Percentiles rank a stretch among this genome's conserved stretches.
Evolutionary conservation across 2,113 vertebrate genomes (phyloP).

Genomic region (Girardinichthys multiradiatus): DNA sequence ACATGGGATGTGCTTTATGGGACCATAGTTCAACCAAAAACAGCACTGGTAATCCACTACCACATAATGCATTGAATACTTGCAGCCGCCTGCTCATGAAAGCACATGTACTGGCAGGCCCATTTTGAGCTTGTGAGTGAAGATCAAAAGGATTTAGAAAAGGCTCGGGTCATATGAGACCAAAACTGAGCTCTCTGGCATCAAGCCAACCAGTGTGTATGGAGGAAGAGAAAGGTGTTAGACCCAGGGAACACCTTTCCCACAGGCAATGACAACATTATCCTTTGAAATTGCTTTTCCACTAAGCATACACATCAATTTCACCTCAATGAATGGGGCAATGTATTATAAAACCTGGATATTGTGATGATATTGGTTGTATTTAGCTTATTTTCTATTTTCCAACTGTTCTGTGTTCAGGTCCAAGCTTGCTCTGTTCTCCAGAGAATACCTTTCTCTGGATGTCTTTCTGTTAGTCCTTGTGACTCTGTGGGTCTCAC

Average conservation of each 20-base stretch:
- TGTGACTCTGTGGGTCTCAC: no score
- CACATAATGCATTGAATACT: background rate
- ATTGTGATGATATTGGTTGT: no score
- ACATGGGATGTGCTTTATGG: background rate
- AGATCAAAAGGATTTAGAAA: background rate
- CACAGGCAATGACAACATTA: background rate
- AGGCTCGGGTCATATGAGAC: background rate
- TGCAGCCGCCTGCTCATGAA: background rate
- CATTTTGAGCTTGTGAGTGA: background rate
- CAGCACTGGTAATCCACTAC: background rate
- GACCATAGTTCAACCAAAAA: background rate
- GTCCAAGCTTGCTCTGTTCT: no score
- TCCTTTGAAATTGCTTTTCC: background rate
- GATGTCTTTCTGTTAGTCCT: no score
- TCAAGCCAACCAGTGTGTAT: background rate
- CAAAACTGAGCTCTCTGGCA: background rate
- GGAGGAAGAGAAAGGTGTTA: background rate
- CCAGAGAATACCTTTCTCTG: background rate
- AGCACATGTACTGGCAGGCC: background rate
- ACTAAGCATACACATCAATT: no score
- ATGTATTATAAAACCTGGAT: no score
- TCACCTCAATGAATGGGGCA: no score
- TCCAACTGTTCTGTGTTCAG: no score
- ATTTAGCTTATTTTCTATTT: no score
- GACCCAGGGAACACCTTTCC: background rate